A percentile compares a stretch with the other conserved stretches of the same genome.
Conservation (phyloP, 2,113 vertebrate genomes). For the Eleginops maclovinus region DNA sequence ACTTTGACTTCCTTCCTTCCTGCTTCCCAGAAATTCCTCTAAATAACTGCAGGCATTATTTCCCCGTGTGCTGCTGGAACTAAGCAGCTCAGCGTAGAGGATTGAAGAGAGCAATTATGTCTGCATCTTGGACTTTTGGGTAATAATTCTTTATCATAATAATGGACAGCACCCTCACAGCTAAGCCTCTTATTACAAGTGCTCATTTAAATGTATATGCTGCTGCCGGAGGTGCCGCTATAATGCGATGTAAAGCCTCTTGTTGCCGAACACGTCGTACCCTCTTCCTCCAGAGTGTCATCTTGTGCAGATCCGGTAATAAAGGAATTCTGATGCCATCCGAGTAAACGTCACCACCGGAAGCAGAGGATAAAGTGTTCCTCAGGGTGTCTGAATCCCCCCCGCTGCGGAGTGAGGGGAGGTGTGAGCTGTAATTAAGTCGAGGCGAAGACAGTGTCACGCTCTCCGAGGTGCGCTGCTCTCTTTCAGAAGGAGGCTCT, state of each 20-base stretch:
- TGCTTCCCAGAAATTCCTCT: slow-evolving; percentile 6
- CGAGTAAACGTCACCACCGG: slow-evolving; percentile 59
- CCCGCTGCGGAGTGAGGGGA: slow-evolving; percentile 39
- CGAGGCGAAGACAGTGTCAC: slow-evolving; percentile 51
- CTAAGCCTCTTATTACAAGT: slow-evolving; percentile 67
- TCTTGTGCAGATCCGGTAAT: slow-evolving; percentile 14
- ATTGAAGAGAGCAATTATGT: slow-evolving; percentile 43
- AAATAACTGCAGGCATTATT: slow-evolving; percentile 22
- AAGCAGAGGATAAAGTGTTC: slow-evolving; percentile 73
- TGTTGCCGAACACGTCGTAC: slow-evolving; percentile 35
- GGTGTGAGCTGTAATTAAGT: slow-evolving; percentile 76
- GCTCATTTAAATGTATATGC: slow-evolving; percentile 68
- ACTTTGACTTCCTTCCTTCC: background rate
- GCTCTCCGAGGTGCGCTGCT: slow-evolving; percentile 66
- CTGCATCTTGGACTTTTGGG: slow-evolving; percentile 46
- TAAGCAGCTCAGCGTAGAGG: slow-evolving; percentile 31
- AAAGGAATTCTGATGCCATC: too few species aligned
- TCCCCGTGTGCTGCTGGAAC: slow-evolving; percentile 12
- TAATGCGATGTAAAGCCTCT: slow-evolving; percentile 67
- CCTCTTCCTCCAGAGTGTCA: slow-evolving; percentile 18
- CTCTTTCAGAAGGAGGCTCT: slow-evolving; percentile 48
- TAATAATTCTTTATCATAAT: slow-evolving; percentile 49
- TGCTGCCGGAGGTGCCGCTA: slow-evolving; percentile 9
- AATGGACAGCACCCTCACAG: slow-evolving; percentile 40
- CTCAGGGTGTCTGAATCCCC: slow-evolving; percentile 69